Base-by-base conservation (phyloP, 2,113 vertebrate species). In the Rynchops niger region DNA sequence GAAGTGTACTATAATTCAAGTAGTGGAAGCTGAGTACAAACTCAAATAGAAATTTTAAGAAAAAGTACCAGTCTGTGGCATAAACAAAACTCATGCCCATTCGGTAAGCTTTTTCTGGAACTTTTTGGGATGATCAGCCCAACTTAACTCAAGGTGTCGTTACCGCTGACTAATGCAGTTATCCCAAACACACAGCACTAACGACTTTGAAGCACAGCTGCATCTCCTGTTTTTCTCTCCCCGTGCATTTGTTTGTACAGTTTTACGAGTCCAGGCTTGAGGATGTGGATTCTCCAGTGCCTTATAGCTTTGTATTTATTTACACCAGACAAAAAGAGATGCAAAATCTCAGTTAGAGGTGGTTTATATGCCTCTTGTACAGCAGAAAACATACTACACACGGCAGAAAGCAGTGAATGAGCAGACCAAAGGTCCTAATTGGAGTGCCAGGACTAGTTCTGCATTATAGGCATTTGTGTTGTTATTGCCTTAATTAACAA, bases 1-100 rank as follows among this genome's bases (percentile, higher is more conserved):
- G 86, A 82, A 89, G 92, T 82, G 78, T 58, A 70, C 74, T 76
- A 26, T 90, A 94, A 89, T 87, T 96, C 87, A 82, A 77, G 86
- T 66, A 85, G 34, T 27, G 58, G 94, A 93, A 91, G 58, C 91
- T 85, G 70, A 94, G 86, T 80, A 65, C 86, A 76, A 72, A 66
- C 78, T 73, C 82, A 66, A 69, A 65, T 36, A 94, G 40, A 76
- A 82, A 38, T 70, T 85, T 82, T 58, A 63, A 52, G 66, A 91
- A 85, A 91, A 94, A 52, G 40, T 77, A 80, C 71, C 55, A 20
- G 7, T 81, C 79, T 58, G 20, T 47, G 66, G 15, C 3, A 2
- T 85, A 91, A 91, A 93, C 77, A 91, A 80, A 87, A 62, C 34
- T 82, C 3, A 1, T 1, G 30, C 50, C 55, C 27, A 21, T 82